Evolutionary conservation across 1,140 invertebrate genomes (phyloP).

Genomic region (Lordiphosa stackelbergi): DNA sequence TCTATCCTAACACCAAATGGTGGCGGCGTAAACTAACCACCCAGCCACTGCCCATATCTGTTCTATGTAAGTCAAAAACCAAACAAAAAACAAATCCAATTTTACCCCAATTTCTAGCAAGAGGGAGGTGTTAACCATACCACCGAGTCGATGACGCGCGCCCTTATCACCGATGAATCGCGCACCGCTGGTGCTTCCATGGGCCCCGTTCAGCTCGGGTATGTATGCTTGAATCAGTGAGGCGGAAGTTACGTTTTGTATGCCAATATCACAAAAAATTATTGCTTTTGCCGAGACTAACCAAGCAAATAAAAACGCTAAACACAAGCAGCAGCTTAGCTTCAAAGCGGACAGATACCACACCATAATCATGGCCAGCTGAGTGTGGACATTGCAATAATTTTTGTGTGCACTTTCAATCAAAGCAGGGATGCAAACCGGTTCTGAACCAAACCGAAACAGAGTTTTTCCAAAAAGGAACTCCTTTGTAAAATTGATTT

Average conservation of each 20-base stretch:
- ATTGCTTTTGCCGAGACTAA: slow-evolving; percentile 58
- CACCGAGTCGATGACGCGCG: slow-evolving; percentile 93
- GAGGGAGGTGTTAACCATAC: slow-evolving; percentile 92
- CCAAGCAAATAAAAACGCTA: slow-evolving; percentile 26
- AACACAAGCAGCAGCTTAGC: slow-evolving; percentile 18
- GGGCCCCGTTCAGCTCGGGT: slow-evolving; percentile 94
- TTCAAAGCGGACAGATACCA: slow-evolving; percentile 8
- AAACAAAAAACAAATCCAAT: slow-evolving; percentile 25
- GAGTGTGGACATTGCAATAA: slow-evolving; percentile 43
- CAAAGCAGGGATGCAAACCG: no score
- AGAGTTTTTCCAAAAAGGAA: no score
- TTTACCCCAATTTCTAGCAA: slow-evolving; percentile 81
- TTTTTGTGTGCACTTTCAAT: slow-evolving; percentile 47
- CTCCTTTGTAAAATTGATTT: no score
- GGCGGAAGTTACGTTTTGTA: slow-evolving; percentile 33
- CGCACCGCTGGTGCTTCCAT: slow-evolving; percentile 87
- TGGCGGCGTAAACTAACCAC: slow-evolving; percentile 39
- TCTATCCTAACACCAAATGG: slow-evolving; percentile 22
- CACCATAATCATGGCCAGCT: slow-evolving; percentile 21
- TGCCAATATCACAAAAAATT: slow-evolving; percentile 60
- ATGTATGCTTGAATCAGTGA: slow-evolving; percentile 80
- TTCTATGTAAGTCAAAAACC: slow-evolving; percentile 13
- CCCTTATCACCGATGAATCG: slow-evolving; percentile 92
- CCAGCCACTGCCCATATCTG: slow-evolving; percentile 24
- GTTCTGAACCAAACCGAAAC: no score